Evolutionary conservation across 1,140 invertebrate species (phyloP).

Genomic region (Drosophila ironensis): DNA sequence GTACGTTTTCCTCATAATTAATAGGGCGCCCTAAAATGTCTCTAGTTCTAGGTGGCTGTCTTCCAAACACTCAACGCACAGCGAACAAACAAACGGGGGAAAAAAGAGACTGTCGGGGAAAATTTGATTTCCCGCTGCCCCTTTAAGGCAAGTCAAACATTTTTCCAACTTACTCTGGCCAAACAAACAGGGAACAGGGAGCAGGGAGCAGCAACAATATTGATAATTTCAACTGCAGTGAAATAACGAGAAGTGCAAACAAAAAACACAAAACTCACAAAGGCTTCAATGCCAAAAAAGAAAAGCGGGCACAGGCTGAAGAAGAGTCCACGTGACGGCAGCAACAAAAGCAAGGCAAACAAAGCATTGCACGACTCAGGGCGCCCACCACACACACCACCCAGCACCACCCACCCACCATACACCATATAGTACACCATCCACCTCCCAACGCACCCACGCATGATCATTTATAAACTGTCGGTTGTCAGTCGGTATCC

Average conservation of each 20-base stretch:
- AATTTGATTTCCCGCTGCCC: slow-evolving; percentile 25
- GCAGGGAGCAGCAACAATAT: slow-evolving; percentile 53
- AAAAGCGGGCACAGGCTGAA: neutral
- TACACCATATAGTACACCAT: neutral
- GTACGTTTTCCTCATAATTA: slow-evolving; percentile 1
- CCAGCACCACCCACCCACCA: neutral
- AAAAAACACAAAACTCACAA: slow-evolving; percentile 36
- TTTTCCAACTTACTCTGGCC: slow-evolving; percentile 39
- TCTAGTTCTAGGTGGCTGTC: neutral
- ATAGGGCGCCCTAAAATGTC: slow-evolving; percentile 22
- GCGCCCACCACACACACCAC: neutral
- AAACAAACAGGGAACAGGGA: slow-evolving; percentile 13
- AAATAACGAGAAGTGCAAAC: slow-evolving; percentile 60
- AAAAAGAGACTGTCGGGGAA: neutral
- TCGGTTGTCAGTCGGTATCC: slow-evolving; percentile 51
- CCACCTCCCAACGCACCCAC: slow-evolving; percentile 15
- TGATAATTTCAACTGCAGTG: slow-evolving; percentile 60
- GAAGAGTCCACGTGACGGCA: slow-evolving; percentile 48
- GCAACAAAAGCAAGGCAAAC: slow-evolving; percentile 58
- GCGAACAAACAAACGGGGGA: slow-evolving; percentile 1
- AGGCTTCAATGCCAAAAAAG: slow-evolving; percentile 43
- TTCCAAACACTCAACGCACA: slow-evolving; percentile 6
- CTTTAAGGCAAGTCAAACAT: slow-evolving; percentile 30
- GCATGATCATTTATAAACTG: slow-evolving; percentile 76
- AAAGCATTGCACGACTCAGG: slow-evolving; percentile 51